Base-by-base conservation (phyloP, 2,888 invertebrate species). In the Polyommatus icarus region DNA sequence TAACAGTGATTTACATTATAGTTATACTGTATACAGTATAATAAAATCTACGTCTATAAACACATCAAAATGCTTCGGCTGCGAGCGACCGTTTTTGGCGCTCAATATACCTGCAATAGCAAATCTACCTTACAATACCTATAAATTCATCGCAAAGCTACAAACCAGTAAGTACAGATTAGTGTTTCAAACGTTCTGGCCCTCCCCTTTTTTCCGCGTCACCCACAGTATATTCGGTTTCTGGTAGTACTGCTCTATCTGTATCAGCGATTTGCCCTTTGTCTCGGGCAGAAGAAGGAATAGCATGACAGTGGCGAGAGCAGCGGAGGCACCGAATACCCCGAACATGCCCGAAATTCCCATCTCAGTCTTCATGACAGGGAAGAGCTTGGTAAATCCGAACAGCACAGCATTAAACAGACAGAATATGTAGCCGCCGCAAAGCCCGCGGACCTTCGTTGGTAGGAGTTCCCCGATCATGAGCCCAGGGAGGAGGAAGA, bases 231-330 rank as follows among this genome's bases (percentile, higher is more conserved):
- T 93, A 84, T 96, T 96, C 59, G 95, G 89, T 82, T 96, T 95
- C 83, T 95, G 95, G 85, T 97, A 97, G 87, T 97, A 97, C 89
- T 97, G 96, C 88, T 97, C 97, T 82, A 97, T 97, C 88, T 97
- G 96, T 77, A 96, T 93, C 71, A 97, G 89, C 7, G 96, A 96
- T 79, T 95, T 95, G 59, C 96, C 96, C 87, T 96, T 97, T 0
- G 97, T 97, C 89, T 97, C 97, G 12, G 97, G 97, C 61, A 97
- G 89, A 78, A 96, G 92, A 0, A 97, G 89, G 86, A 95, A 97
- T 79, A 97, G 90, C 76, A 96, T 96, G 2, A 96, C 77, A 0
- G 96, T 95, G 0, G 96, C 96, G 12, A 96, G 81, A 0, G 95
- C 84, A 1, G 97, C 95, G 0, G 96, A 94, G 0, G 90, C 87